Conservation (phyloP, 2,888 invertebrate genomes). For the Aquatica leii region DNA sequence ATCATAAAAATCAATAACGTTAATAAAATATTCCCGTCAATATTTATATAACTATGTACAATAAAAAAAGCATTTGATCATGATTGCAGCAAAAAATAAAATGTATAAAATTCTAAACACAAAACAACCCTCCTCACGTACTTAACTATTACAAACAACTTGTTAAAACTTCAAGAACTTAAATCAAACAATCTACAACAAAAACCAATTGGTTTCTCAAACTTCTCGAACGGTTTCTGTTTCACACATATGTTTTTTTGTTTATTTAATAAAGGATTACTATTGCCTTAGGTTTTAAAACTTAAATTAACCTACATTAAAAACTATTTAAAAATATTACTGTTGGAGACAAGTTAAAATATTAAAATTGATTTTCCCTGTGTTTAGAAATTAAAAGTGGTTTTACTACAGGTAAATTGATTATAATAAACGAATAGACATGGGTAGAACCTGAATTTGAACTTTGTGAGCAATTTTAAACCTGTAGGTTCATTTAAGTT, state of each 20-base stretch:
- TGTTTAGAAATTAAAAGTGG: too few species aligned
- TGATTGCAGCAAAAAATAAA: too few species aligned
- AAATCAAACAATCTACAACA: conserved; percentile 8
- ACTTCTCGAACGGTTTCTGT: conserved; percentile 1
- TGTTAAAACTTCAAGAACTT: neutral
- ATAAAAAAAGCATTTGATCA: too few species aligned
- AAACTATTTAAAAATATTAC: too few species aligned
- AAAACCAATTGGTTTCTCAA: conserved; percentile 9
- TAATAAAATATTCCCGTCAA: too few species aligned
- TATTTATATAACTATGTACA: too few species aligned
- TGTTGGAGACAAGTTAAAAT: too few species aligned
- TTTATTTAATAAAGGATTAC: conserved; percentile 1
- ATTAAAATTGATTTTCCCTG: too few species aligned
- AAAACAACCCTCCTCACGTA: neutral
- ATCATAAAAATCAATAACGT: conserved; percentile 11
- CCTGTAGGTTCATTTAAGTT: conserved; percentile 24
- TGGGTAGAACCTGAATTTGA: neutral
- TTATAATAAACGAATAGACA: conserved; percentile 4
- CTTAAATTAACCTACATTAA: too few species aligned
- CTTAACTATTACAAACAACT: neutral
- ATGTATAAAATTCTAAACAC: neutral
- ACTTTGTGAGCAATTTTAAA: conserved; percentile 29
- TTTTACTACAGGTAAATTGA: neutral
- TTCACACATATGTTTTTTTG: neutral
- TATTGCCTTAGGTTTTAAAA: too few species aligned